Evolutionary conservation across 2,888 invertebrate genomes (phyloP).

Genomic region (Cancer borealis): DNA sequence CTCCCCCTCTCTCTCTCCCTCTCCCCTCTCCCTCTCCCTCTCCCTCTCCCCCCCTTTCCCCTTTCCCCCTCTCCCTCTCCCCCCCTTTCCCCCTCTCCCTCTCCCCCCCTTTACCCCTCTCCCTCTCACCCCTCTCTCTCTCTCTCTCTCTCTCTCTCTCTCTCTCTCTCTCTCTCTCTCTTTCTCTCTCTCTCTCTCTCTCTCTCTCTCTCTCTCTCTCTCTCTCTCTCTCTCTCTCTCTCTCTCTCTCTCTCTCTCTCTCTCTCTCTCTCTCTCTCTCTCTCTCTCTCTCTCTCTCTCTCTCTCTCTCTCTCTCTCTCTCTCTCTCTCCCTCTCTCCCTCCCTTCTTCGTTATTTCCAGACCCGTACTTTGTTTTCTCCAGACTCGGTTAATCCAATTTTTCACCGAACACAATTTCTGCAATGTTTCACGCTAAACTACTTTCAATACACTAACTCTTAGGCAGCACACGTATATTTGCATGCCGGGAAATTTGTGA

Average conservation of each 20-base stretch:
- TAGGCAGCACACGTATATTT: slow-evolving; percentile 27
- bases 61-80: too few species aligned
- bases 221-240: too few species aligned
- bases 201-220: too few species aligned
- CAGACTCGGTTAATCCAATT: neutral
- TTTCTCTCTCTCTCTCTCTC: neutral
- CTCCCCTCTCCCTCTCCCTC: neutral
- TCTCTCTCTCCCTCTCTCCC: neutral
- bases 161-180: neutral
- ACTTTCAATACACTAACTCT: slow-evolving; percentile 27
- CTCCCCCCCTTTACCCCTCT: neutral
- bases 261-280: too few species aligned
- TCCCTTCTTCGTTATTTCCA: slow-evolving; percentile 21
- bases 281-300: neutral
- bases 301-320: neutral
- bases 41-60: neutral
- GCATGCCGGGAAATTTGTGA: slow-evolving; percentile 17
- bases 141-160: neutral
- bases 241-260: too few species aligned
- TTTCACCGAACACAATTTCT: slow-evolving; percentile 27
- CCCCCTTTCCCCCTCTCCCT: too few species aligned
- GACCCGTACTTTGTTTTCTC: neutral
- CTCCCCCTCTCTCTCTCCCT: neutral
- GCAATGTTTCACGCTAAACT: slow-evolving; percentile 27
- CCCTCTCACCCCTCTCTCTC: neutral